Percentiles rank a stretch among this genome's conserved stretches.
Evolutionary conservation across 35 echinoderm and acorn worm genomes (phyloP).

Genomic region (Heliocidaris erythrogramma): DNA sequence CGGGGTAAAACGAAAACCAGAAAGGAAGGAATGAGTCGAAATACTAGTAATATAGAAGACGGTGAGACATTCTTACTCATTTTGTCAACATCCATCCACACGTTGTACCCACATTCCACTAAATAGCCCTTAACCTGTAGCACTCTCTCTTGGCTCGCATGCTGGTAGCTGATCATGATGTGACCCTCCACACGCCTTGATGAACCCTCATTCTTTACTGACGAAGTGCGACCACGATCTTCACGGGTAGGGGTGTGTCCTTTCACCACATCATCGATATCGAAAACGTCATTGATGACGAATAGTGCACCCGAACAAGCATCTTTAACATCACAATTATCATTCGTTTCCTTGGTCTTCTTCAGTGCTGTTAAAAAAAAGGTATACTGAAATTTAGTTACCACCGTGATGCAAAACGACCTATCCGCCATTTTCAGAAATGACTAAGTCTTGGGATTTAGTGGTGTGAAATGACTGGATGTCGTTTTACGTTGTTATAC

Average conservation of each 20-base stretch:
- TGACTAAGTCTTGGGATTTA: too few species aligned
- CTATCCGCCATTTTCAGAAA: too few species aligned
- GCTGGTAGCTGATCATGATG: constrained; percentile 68
- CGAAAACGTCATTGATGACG: neutral
- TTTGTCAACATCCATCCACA: constrained; percentile 67
- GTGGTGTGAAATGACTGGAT: too few species aligned
- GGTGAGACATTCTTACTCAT: constrained; percentile 26
- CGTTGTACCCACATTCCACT: constrained; percentile 23
- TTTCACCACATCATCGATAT: too few species aligned
- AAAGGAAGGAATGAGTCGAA: too few species aligned
- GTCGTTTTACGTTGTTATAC: too few species aligned
- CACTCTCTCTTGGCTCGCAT: constrained; percentile 24
- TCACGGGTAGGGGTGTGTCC: neutral
- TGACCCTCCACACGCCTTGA: neutral
- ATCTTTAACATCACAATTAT: neutral
- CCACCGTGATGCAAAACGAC: too few species aligned
- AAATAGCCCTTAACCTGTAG: constrained; percentile 35
- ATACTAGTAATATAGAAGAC: too few species aligned
- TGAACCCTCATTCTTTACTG: neutral
- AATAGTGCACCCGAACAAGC: neutral
- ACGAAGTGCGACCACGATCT: neutral
- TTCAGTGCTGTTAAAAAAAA: neutral
- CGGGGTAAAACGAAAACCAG: too few species aligned
- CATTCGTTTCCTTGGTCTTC: neutral
- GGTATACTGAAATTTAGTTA: too few species aligned